Base-by-base conservation (phyloP, 1,140 invertebrate genomes). In the Pararge aegeria region DNA sequence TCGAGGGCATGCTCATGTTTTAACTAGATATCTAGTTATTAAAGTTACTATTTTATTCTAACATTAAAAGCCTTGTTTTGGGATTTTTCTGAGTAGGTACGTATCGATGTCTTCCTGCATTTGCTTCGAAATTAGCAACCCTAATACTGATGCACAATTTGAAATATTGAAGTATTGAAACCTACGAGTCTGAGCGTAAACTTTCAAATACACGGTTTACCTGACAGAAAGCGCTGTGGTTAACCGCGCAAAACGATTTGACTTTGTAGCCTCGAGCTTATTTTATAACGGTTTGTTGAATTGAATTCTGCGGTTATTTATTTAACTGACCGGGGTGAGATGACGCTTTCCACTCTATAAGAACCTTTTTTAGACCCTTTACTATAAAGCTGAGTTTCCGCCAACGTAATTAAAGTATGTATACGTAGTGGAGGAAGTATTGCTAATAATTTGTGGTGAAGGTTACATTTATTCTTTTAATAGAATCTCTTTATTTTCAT, bases 231-330 rank as follows among this genome's bases (percentile, higher is more conserved):
- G 70, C 75, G 66, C 54, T 86, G 86, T 66, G 83, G 86, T 83
- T 89, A 84, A 86, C 86, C 86, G 75, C 86, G 73, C 75, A 82
- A 86, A 88, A 80, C 82, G 83, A 86, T 88, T 85, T 78, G 74
- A 84, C 82, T 87, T 84, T 81, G 79, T 83, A 72, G 75, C 80
- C 75, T 78, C 46, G 62, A 81, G 82, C 78, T 84, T 81, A 89
- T 87, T 86, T 85, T 83, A 86, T 87, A 87, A 89, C 86, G 86
- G 86, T 80, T 75, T 79, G 82, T 82, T 77, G 74, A 86, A 89
- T 89, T 87, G 86, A 89, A 87, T 89, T 87, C 76, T 87, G 86
- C 77, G 86, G 86, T 89, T 87, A 80, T 86, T 89, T 86, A 88
- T 85, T 83, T 83, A 80, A 82, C 72, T 78, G 68, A 66, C 75